Evolutionary conservation across 2,888 invertebrate genomes (phyloP).

Genomic region (Horisme vitalbata): DNA sequence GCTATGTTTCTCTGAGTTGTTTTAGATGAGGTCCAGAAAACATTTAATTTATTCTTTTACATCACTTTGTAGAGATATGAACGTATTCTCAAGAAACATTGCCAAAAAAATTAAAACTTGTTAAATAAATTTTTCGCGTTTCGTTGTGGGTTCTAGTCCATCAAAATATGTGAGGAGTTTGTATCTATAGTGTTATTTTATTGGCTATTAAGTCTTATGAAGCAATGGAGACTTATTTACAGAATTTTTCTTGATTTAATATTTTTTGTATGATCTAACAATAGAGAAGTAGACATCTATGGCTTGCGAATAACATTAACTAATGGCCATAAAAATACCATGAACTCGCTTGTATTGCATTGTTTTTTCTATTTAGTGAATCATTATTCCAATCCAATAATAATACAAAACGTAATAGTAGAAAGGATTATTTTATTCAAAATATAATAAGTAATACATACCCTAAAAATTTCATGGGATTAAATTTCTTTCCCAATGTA

Average conservation of each 20-base stretch:
- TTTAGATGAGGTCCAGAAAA: slow-evolving; percentile 35
- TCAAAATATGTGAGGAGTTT: slow-evolving; percentile 66
- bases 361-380: slow-evolving; percentile 60
- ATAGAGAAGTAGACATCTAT: slow-evolving; percentile 72
- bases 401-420: slow-evolving; percentile 30
- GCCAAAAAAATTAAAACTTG: slow-evolving; percentile 58
- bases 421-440: slow-evolving; percentile 26
- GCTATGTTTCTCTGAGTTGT: slow-evolving; percentile 20
- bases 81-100: slow-evolving; percentile 44
- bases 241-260: slow-evolving; percentile 68
- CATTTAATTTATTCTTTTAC: slow-evolving; percentile 32
- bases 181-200: slow-evolving; percentile 61
- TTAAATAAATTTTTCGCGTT: slow-evolving; percentile 56
- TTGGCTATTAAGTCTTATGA: slow-evolving; percentile 49
- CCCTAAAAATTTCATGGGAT: slow-evolving; percentile 37
- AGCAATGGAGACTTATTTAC: slow-evolving; percentile 29
- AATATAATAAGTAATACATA: slow-evolving; percentile 16
- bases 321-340: slow-evolving; percentile 77
- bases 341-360: slow-evolving; percentile 77
- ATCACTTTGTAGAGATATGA: slow-evolving; percentile 40
- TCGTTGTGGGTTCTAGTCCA: slow-evolving; percentile 80
- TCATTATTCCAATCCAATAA: slow-evolving; percentile 23
- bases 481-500: slow-evolving; percentile 20
- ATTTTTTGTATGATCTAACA: slow-evolving; percentile 76
- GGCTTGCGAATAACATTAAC: slow-evolving; percentile 81